Evolutionary conservation across 2,888 invertebrate genomes (phyloP).

Genomic region (Poecilus cupreus): DNA sequence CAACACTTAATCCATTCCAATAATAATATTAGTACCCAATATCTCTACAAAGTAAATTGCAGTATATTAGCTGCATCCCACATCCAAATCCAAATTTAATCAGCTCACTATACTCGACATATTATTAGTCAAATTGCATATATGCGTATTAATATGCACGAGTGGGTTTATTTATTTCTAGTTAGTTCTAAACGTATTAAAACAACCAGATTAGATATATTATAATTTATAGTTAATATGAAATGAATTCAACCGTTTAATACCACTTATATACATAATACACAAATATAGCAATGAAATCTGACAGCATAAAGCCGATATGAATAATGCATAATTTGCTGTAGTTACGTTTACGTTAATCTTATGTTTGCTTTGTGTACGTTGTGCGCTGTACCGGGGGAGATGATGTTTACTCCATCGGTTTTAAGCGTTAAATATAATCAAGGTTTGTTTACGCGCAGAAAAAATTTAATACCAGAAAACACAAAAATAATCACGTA

Average conservation of each 20-base stretch:
- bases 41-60: no score
- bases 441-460: not conserved
- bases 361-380: constrained; percentile 33
- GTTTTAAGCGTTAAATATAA: not conserved
- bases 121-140: not conserved
- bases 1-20: no score
- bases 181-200: constrained; percentile 18
- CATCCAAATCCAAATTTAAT: not conserved
- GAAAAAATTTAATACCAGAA: no score
- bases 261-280: constrained; percentile 21
- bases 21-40: no score
- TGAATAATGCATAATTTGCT: constrained; percentile 43
- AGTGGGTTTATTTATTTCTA: constrained; percentile 9
- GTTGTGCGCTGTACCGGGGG: not conserved
- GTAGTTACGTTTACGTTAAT: constrained; percentile 35
- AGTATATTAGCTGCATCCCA: not conserved
- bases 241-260: constrained; percentile 32
- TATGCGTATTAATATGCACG: not conserved
- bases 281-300: constrained; percentile 34
- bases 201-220: constrained; percentile 17
- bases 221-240: constrained; percentile 39
- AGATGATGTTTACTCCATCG: constrained; percentile 14
- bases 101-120: not conserved
- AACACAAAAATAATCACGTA: no score
- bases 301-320: constrained; percentile 38